Evolutionary conservation across 2,888 invertebrate species (phyloP).

Genomic region (Falcaria lacertinaria): DNA sequence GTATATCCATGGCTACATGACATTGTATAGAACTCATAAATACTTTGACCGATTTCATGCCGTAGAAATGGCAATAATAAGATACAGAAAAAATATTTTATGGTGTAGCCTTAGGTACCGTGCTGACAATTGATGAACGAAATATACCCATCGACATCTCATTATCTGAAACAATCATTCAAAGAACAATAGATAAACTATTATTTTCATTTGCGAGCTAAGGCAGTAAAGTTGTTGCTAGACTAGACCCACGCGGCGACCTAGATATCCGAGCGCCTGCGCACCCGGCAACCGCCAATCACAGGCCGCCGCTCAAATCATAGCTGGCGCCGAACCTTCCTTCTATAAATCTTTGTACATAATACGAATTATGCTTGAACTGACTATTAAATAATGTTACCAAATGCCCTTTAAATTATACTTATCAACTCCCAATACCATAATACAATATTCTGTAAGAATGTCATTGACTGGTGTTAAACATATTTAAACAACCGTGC

Average conservation of each 20-base stretch:
- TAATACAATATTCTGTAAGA: slow-evolving; percentile 13
- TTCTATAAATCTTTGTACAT: slow-evolving; percentile 54
- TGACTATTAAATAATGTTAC: slow-evolving; percentile 56
- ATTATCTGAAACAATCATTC: slow-evolving; percentile 2
- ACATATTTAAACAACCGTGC: not conserved
- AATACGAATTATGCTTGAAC: slow-evolving; percentile 51
- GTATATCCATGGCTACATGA: too few species aligned
- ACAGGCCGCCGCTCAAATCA: slow-evolving; percentile 63
- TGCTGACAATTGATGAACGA: not conserved
- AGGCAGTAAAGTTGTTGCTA: slow-evolving; percentile 52
- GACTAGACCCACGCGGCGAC: slow-evolving; percentile 71
- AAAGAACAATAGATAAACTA: slow-evolving; percentile 2
- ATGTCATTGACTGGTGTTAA: not conserved
- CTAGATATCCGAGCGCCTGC: slow-evolving; percentile 66
- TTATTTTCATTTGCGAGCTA: slow-evolving; percentile 2
- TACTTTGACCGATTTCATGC: too few species aligned
- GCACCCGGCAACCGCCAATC: slow-evolving; percentile 70
- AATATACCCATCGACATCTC: not conserved
- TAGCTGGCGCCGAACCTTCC: slow-evolving; percentile 61
- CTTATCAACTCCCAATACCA: slow-evolving; percentile 22
- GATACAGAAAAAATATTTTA: not conserved
- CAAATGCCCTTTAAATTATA: slow-evolving; percentile 51
- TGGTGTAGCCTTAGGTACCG: not conserved
- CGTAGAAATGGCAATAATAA: too few species aligned
- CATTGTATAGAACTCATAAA: too few species aligned